Base-by-base conservation (phyloP, 2,113 vertebrate genomes). In the Bufo bufo region DNA sequence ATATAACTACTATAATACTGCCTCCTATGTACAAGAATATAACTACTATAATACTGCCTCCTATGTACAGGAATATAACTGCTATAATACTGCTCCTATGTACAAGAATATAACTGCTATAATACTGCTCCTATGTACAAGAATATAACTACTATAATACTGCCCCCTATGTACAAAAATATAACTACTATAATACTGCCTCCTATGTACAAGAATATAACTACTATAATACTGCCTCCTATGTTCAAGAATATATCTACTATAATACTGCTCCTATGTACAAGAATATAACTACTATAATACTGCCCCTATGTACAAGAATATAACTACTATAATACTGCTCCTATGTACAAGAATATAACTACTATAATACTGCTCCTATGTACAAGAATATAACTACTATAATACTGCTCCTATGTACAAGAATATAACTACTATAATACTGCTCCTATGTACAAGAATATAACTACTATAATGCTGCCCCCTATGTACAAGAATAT, bases 401-500 rank as follows among this genome's bases (percentile, higher is more conserved):
- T 69, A 69, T 33, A 69, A 65, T 65, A 65, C 63, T 65, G 20
- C 63, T n/a, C 19, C 66, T 69, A 69, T 69, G n/a, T 69, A 33
- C 66, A 69, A 33, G 66, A 69, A 69, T 69, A 69, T 69, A 69
- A 69, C 66, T 69, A 69, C 23, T 69, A 69, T 69, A 69, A 69
- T 69, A 69, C 66, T 12, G 66, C 66, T 33, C 66, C 66, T 69
- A 69, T 69, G n/a, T 33, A 33, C 66, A 69, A 33, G 23, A 69
- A 69, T 69, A 69, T 69, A 12, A 69, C 66, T 69, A 69, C 23
- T 33, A 69, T 69, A 33, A 33, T 69, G 33, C 66, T 65, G 20
- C 56, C 66, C 12, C n/a, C 66, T 69, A 69, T 33, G n/a, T 69
- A 33, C 66, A 69, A 69, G 66, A 33, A 33, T 69, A 69, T 69